Evolutionary conservation across 2,888 invertebrate genomes (phyloP), one percentile per base, ranked within the genome.

Genomic region (Charanyca ferruginea): DNA sequence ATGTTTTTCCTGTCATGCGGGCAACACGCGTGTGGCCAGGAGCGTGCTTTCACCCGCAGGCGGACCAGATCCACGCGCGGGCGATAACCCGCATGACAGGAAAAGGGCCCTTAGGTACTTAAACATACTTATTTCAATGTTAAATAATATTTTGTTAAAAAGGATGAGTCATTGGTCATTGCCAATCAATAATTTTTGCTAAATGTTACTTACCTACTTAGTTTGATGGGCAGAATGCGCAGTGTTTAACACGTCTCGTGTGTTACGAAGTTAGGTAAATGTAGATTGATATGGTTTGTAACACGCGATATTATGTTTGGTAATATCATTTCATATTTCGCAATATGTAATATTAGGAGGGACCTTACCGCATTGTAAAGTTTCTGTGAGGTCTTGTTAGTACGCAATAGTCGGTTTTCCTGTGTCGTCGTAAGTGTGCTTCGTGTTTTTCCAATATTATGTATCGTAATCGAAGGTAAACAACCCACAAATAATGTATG

Each of bases 271-370:
- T 32, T 32, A 11, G 32, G 16, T 38, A 4, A 38, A 38, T 16
- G 38, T 22, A 32, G 20, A 42, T 25, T 32, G 9, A 60, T 28
- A 47, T 23, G 4, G 13, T 32, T 48, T 44, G 13, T 45, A 57
- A 45, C 23, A 62, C 22, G 7, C 22, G 38, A 75, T 61, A 64
- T 22, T 52, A 22, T 32, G 53, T 32, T 52, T 41, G 11, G 22
- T 49, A 65, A 59, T 74, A 52, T n/a, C 22, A 32, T 70, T 74
- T 59, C 76, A 65, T 16, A 53, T 69, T 69, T 69, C 60, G 22
- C 42, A 65, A 70, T 61, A 22, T 48, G 70, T 65, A 66, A 70
- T 49, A 4, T 51, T n/a, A 75, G 49, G 54, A 54, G 47, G 16
- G 13, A 44, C 16, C n/a, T 55, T 23, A 65, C 64, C 60, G 44